Percentiles rank a stretch among this genome's conserved stretches.
phyloP scores from a whole-genome alignment of 1,140 invertebrate species.

The Nasonia vitripennis region DNA sequence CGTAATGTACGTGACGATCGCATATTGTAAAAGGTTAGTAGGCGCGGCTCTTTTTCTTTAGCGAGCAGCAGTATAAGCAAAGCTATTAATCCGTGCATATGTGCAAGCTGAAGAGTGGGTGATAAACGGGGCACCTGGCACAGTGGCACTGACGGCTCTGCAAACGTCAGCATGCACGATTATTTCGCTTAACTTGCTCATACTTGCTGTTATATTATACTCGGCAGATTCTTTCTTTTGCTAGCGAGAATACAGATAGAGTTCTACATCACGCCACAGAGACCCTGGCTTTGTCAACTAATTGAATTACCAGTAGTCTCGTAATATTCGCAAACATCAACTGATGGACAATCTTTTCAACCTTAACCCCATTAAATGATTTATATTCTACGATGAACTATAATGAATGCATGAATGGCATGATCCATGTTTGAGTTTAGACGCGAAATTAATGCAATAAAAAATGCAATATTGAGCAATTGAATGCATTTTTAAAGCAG shows the following conservation, averaged over 20 bases:
- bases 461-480: too few species aligned
- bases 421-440: too few species aligned
- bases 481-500: too few species aligned
- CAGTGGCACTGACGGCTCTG: background rate
- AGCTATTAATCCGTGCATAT: background rate
- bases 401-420: too few species aligned
- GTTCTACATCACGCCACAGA: too few species aligned
- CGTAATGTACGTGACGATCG: background rate
- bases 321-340: conserved; percentile 5
- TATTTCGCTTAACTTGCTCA: conserved; percentile 15
- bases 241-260: background rate
- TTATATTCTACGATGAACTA: background rate
- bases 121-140: background rate
- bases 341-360: background rate
- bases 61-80: background rate
- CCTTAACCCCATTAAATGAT: background rate
- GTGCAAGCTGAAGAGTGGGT: background rate
- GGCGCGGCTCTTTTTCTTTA: conserved; percentile 9
- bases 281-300: background rate
- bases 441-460: too few species aligned
- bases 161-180: background rate
- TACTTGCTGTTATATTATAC: conserved; percentile 10
- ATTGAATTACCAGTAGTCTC: conserved; percentile 2
- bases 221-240: background rate
- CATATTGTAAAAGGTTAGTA: background rate